Base-by-base conservation (phyloP, 2,797 vertebrate genomes). In the Galago senegalensis region DNA sequence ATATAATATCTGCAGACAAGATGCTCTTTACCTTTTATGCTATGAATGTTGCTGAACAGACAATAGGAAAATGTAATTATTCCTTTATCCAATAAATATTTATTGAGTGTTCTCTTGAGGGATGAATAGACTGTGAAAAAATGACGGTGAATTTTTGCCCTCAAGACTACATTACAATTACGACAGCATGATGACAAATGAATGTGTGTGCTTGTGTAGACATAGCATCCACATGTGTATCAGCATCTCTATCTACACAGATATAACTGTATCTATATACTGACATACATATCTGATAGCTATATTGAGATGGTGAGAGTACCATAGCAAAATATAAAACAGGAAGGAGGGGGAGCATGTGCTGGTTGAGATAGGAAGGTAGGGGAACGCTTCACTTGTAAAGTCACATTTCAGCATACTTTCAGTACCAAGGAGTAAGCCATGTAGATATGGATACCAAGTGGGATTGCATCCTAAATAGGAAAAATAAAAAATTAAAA, bases 1-100 rank as follows among this genome's bases (percentile, higher is more conserved):
- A 67, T 43, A 14, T 65, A 67, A 58, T 31, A 21, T 67, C 46
- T 90, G 27, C 69, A 63, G 80, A 75, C 5, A 37, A 23, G 87
- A 73, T 58, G n/a, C 16, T 86, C 43, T 87, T 76, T 91, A 25
- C 37, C 34, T 87, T 81, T 87, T 84, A 77, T 3, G 46, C 67
- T 87, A 49, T 31, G 14, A 73, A 27, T 87, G 21, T 81, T 80
- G 25, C 27, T 87, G 9, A 31, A 89, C 21, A 87, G 58, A 79
- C 12, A 80, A 73, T 1, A 63, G 40, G 37, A 5, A 91, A 83
- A 93, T 83, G 11, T 43, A 75, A 81, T 58, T 80, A 82, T 83
- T 96, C 37, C 21, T 93, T 82, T 89, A 27, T 58, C 90, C 58
- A 82, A 46, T 46, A 69, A 73, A 82, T 79, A 92, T 29, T 93